Percentiles rank a stretch among this genome's conserved stretches.
phyloP scores from a whole-genome alignment of 2,888 invertebrate species.

The Andrena fulva region DNA sequence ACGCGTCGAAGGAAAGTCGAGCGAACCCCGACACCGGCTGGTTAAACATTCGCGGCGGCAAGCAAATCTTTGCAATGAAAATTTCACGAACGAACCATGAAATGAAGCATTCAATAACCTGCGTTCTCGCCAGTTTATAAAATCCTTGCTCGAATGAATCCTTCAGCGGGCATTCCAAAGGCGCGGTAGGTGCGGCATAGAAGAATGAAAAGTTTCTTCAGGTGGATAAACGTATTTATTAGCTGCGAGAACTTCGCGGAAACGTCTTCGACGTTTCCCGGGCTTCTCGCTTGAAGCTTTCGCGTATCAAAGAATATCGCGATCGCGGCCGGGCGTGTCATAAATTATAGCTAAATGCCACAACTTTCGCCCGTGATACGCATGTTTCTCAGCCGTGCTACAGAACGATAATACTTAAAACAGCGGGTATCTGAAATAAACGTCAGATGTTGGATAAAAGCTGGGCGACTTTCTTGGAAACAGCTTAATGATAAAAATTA shows the following conservation, averaged over 20 bases:
- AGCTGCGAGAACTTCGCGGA: background rate
- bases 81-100: background rate
- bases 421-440: background rate
- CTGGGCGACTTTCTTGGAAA: conserved; percentile 23
- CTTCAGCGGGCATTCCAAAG: background rate
- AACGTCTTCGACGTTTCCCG: background rate
- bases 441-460: conserved; percentile 11
- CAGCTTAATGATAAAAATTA: conserved; percentile 10
- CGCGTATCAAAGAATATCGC: conserved; percentile 5
- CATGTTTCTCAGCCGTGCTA: conserved; percentile 6
- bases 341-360: conserved; percentile 13
- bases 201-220: background rate
- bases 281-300: background rate
- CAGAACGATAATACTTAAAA: background rate
- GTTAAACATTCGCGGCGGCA: background rate
- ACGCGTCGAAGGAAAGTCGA: background rate
- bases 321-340: background rate
- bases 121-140: background rate
- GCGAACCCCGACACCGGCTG: background rate
- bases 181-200: no score
- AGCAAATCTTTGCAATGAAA: background rate
- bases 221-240: no score
- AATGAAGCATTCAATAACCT: background rate
- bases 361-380: conserved; percentile 5
- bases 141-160: background rate